Percentiles rank a stretch among this genome's conserved stretches.
These are phyloP conservation scores for Perca schrenkii DNA, from an alignment of 2,113 vertebrate species.

Conservation along the genomic window DNA sequence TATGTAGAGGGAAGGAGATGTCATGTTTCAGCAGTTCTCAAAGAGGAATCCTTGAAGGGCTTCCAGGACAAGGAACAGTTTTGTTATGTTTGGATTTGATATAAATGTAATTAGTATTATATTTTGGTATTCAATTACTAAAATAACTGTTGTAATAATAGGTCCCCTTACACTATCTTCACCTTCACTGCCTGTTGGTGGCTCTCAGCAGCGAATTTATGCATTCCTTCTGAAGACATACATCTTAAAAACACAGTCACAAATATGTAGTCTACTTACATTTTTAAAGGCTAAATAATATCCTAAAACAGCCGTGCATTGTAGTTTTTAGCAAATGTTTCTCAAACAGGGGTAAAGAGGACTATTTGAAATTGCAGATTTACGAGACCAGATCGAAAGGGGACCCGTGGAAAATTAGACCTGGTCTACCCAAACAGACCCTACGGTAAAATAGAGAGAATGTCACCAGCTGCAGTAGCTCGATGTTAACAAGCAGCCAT, in stretches of 20 bases:
- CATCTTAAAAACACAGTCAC: neutral
- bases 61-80: neutral
- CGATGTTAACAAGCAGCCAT: no score
- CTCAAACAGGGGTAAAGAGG: no score
- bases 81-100: neutral
- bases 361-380: no score
- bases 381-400: no score
- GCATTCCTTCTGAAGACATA: neutral
- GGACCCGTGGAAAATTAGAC: no score
- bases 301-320: neutral
- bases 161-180: neutral
- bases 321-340: no score
- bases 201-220: neutral
- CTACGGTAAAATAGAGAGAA: no score
- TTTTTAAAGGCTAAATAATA: neutral
- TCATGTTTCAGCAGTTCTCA: constrained; percentile 42
- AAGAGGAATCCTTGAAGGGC: neutral
- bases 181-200: neutral
- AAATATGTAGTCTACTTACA: neutral
- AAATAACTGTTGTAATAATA: neutral
- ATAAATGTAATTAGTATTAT: neutral
- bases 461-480: no score
- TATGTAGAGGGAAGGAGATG: constrained; percentile 13
- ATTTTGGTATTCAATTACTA: neutral
- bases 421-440: no score